Conservation (phyloP, 2,888 invertebrate genomes). For the Tryphoninae sp. region DNA sequence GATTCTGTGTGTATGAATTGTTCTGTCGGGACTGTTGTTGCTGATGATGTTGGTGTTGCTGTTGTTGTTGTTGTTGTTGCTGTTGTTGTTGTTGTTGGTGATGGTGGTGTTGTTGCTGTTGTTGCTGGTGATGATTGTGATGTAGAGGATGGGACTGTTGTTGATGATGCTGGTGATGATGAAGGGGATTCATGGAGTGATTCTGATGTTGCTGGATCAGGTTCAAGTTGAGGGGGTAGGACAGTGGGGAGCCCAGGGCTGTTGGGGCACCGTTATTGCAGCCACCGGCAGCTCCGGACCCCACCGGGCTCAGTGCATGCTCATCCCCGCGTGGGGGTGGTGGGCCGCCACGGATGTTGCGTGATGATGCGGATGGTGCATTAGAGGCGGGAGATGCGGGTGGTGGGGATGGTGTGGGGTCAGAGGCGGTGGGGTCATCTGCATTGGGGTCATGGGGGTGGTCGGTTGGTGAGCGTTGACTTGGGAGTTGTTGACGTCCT, state of each 20-base stretch:
- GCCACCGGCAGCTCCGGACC: conserved; percentile 83
- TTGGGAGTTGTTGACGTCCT: conserved; percentile 77
- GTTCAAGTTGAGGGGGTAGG: conserved; percentile 80
- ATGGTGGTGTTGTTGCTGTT: conserved; percentile 70
- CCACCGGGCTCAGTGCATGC: conserved; percentile 91
- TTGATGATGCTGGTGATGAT: conserved; percentile 69
- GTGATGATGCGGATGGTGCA: conserved; percentile 82
- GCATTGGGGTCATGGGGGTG: conserved; percentile 82
- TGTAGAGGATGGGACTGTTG: conserved; percentile 65
- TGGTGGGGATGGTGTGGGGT: conserved; percentile 84
- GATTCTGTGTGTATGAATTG: conserved; percentile 77
- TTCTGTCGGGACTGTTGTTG: conserved; percentile 72
- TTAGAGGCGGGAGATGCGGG: conserved; percentile 85
- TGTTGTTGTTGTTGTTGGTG: conserved; percentile 67
- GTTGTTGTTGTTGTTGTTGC: conserved; percentile 71
- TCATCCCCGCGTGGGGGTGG: conserved; percentile 82
- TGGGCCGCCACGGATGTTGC: conserved; percentile 79
- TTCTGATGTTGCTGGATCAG: conserved; percentile 77
- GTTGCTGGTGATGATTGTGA: conserved; percentile 72
- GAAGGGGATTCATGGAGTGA: conserved; percentile 67
- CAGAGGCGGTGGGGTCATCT: conserved; percentile 82
- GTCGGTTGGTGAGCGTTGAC: conserved; percentile 82
- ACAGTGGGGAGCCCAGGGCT: conserved; percentile 81
- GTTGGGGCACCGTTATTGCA: conserved; percentile 79
- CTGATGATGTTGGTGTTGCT: conserved; percentile 70